Evolutionary conservation across 1,140 invertebrate species (phyloP), one percentile per base, ranked within the genome.

Genomic region (Bombus cullumanus): DNA sequence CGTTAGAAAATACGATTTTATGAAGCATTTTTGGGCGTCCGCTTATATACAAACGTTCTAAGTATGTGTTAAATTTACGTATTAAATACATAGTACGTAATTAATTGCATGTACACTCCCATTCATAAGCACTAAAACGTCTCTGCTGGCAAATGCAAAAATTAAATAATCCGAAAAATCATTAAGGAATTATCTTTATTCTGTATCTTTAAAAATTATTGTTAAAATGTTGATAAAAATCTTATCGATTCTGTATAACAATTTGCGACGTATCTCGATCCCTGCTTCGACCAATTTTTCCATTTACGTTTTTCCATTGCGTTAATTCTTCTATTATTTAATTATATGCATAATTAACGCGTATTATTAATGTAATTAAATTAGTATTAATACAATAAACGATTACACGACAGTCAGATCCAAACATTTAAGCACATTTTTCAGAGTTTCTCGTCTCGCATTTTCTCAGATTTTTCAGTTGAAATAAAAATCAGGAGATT

Each of bases 1-100:
- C 6, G 18, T 3, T 25, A n/a, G 10, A 18, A 73, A 43, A n/a
- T 34, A 79, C 39, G 22, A 43, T 66, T 37, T 47, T 47, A 34
- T 10, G 18, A 79, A 79, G 62, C 62, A 79, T n/a, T 79, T 9
- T 79, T 25, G 13, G n/a, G 64, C 25, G 73, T 62, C 86, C 69
- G 34, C 57, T 77, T 84, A 82, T 57, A 37, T 80, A 83, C 66
- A 84, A 66, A 68, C 28, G 25, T 66, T 81, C 5, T 22, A 53
- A 6, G 25, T 13, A 13, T 28, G 5, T 28, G 10, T 28, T n/a
- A 62, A 62, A 62, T 62, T 62, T n/a, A 62, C 28, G 59, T 28
- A 28, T 47, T 47, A 47, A 47, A 47, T 47, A 47, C 15, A 47
- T 47, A 15, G 43, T 47, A 47, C 15, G 43, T 47, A 47, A 47